These are phyloP conservation scores for Buceros bicornis DNA, from an alignment of 2,797 vertebrate species.

Conservation along the genomic window DNA sequence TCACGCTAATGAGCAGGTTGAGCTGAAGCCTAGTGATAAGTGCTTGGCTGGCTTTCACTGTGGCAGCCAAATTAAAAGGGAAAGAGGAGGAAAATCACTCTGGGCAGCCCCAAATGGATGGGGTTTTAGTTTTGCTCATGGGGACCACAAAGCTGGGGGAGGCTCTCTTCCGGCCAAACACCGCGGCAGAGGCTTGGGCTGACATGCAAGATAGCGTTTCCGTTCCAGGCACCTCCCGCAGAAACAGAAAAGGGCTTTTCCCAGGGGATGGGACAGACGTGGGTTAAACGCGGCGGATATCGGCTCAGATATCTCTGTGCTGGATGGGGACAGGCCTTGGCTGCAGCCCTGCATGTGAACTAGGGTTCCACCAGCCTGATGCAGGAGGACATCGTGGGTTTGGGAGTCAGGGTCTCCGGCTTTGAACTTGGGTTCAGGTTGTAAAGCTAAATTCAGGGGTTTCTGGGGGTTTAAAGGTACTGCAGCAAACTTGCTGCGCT, in stretches of 20 bases:
- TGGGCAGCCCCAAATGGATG: slow-evolving; percentile 34
- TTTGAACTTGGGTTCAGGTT: background rate
- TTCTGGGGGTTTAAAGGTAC: background rate
- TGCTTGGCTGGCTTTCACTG: slow-evolving; percentile 50
- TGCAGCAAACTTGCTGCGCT: fast-evolving
- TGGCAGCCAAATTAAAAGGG: slow-evolving; percentile 59
- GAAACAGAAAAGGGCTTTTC: background rate
- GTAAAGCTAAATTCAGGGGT: background rate
- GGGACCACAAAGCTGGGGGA: background rate
- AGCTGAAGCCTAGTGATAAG: slow-evolving; percentile 56
- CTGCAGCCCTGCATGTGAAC: background rate
- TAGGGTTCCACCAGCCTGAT: background rate
- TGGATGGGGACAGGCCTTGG: background rate
- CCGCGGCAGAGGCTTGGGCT: background rate
- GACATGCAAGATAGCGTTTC: background rate
- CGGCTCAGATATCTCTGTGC: fast-evolving
- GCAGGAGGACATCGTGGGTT: background rate
- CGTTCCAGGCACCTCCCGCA: background rate
- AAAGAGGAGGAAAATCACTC: slow-evolving; percentile 41
- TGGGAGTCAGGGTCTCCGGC: background rate
- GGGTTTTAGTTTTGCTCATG: background rate
- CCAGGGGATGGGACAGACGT: background rate
- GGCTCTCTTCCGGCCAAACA: background rate
- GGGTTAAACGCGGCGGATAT: background rate
- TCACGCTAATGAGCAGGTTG: slow-evolving; percentile 54